Evolutionary conservation across 2,888 invertebrate genomes (phyloP), one percentile per base, ranked within the genome.

Genomic region (Lasioglossum lativentre): DNA sequence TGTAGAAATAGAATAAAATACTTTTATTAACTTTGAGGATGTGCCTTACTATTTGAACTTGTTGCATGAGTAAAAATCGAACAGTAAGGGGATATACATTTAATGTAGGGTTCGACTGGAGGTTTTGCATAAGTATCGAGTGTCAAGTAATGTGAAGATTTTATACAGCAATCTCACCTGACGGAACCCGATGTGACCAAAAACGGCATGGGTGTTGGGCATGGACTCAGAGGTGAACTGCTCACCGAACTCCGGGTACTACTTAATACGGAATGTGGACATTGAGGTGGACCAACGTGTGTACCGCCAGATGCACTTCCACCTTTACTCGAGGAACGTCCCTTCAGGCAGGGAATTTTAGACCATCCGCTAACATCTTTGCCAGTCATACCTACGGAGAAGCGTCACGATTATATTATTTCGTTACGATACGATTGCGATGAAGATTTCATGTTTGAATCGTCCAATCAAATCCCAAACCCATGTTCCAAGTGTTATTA

Each of bases 161-260:
- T 10, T 19, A 10, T 34, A 68, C 23, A 47, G 59, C 6, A 19
- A 71, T 71, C 90, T 96, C 92, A 97, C 97, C 97, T 97, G 91
- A 97, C 96, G 81, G 97, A 97, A 91, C 97, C 97, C 47, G 97
- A 97, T 85, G 97, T 97, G 92, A 97, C 97, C 87, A 97, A 96
- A 95, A 97, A 97, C 79, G 97, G 97, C 95, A 97, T 96, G 16
- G 97, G 97, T n/a, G 97, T 97, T 5, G 97, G 97, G 92, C 97
- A 97, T n/a, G 97, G 97, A 84, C 96, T 96, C 40, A 97, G 96
- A 40, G 97, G 97, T 45, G 96, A 96, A 70, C 97, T 96, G 78
- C 97, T 97, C 63, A 97, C 96, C 30, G 96, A 96, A 91, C 96
- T 96, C 86, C 96, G 95, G 19, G 97, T 97, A 87, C 97, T 97